Evolutionary conservation across 2,888 invertebrate species (phyloP).

Genomic region (Dolichomitus sp.): DNA sequence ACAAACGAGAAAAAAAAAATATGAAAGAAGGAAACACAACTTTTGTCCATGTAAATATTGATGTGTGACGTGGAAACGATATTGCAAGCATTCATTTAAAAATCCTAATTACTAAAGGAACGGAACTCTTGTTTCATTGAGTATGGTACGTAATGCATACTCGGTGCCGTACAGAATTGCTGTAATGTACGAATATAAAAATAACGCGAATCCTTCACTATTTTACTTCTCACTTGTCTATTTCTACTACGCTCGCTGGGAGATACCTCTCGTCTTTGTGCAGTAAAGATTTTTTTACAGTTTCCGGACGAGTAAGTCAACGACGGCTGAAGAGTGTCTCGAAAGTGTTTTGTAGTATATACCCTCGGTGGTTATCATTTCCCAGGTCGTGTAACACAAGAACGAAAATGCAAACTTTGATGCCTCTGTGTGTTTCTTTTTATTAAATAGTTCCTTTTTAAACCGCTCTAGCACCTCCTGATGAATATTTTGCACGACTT

Average conservation of each 20-base stretch:
- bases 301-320: slow-evolving; percentile 37
- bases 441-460: slow-evolving; percentile 38
- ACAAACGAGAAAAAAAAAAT: not conserved
- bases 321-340: slow-evolving; percentile 30
- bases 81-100: slow-evolving; percentile 10
- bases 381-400: slow-evolving; percentile 14
- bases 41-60: not conserved
- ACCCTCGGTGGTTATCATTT: not conserved
- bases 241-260: not conserved
- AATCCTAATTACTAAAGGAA: not conserved
- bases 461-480: slow-evolving; percentile 32
- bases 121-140: not conserved
- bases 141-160: slow-evolving; percentile 6
- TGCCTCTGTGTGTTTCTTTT: slow-evolving; percentile 1
- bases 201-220: slow-evolving; percentile 25
- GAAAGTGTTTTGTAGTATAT: slow-evolving; percentile 49
- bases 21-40: not conserved
- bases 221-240: slow-evolving; percentile 1
- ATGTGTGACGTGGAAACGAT: not conserved
- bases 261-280: slow-evolving; percentile 39
- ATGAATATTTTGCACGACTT: slow-evolving; percentile 24
- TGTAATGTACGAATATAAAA: slow-evolving; percentile 5
- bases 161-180: slow-evolving; percentile 1
- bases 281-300: slow-evolving; percentile 48
- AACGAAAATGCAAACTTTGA: not conserved